Conservation (phyloP, 1,140 invertebrate species). For the Apis laboriosa region DNA sequence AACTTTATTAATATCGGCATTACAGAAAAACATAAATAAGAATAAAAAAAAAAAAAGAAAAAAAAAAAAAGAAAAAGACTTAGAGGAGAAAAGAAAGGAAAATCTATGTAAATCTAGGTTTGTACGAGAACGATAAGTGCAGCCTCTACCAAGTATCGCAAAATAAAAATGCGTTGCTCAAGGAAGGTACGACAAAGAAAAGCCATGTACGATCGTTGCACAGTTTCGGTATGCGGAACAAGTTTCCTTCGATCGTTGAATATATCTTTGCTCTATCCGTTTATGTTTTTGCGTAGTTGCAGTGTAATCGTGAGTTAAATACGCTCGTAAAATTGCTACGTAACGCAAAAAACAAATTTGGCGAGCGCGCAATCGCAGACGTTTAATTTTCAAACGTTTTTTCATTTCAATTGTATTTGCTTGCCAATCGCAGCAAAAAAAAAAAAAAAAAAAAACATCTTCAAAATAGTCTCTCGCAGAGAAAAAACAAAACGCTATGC, state of each 20-base stretch:
- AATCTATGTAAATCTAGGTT: constrained; percentile 57
- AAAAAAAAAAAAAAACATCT: constrained; percentile 55
- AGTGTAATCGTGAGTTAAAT: constrained; percentile 22
- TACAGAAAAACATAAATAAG: constrained; percentile 39
- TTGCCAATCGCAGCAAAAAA: constrained; percentile 55
- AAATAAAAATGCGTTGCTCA: constrained; percentile 48
- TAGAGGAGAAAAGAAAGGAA: constrained; percentile 54
- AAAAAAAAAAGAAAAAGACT: background rate
- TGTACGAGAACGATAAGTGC: constrained; percentile 56
- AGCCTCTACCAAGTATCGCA: constrained; percentile 54
- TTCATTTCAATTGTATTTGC: constrained; percentile 34
- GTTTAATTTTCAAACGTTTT: constrained; percentile 10
- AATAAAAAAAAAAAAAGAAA: constrained; percentile 4
- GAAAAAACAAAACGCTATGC: constrained; percentile 55
- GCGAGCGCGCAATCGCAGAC: constrained; percentile 55
- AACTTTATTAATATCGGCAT: constrained; percentile 39
- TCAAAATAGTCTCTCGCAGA: constrained; percentile 49
- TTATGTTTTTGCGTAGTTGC: background rate
- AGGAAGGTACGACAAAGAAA: constrained; percentile 46
- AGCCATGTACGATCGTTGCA: constrained; percentile 33
- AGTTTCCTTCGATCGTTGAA: background rate
- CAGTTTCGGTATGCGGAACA: background rate
- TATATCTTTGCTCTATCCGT: background rate
- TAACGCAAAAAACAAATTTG: constrained; percentile 58
- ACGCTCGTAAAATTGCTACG: constrained; percentile 47